Conservation (phyloP, 1,140 invertebrate genomes). For the Odontomachus brunneus region DNA sequence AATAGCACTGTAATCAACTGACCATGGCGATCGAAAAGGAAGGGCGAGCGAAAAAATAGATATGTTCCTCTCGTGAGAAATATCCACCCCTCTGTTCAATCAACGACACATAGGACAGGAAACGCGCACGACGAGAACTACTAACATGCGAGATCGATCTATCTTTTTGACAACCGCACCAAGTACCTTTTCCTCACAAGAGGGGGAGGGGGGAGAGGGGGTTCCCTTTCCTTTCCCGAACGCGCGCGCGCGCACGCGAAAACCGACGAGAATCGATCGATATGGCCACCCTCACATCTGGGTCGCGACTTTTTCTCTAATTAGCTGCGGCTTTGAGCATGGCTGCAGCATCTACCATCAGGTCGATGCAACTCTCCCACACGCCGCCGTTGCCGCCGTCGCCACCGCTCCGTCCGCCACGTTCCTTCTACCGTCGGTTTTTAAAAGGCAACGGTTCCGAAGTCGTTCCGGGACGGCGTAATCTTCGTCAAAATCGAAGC, state of each 20-base stretch:
- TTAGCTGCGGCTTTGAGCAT: conserved; percentile 65
- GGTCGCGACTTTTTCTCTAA: conserved; percentile 74
- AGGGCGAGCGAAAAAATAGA: not conserved
- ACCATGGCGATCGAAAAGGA: not conserved
- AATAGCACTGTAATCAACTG: conserved; percentile 13
- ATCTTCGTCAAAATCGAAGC: conserved; percentile 68
- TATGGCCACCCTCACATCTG: conserved; percentile 65
- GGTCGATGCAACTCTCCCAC: conserved; percentile 36
- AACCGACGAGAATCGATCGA: conserved; percentile 65
- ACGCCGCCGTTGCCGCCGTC: not conserved
- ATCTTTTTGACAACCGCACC: conserved; percentile 63
- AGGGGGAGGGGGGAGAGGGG: conserved; percentile 32
- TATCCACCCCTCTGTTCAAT: conserved; percentile 50
- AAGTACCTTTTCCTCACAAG: conserved; percentile 42
- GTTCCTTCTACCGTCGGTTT: not conserved
- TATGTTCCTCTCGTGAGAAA: conserved; percentile 1
- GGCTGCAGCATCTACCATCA: conserved; percentile 34
- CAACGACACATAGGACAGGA: conserved; percentile 25
- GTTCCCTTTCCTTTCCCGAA: conserved; percentile 58
- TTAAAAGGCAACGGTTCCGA: conserved; percentile 43
- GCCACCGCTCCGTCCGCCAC: not conserved
- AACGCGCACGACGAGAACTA: conserved; percentile 12
- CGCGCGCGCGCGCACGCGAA: not conserved
- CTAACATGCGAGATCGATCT: conserved; percentile 47
- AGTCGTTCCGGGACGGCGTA: conserved; percentile 50